Base-by-base conservation (phyloP, 35 echinoderm and acorn worm species). In the Diadema setosum region DNA sequence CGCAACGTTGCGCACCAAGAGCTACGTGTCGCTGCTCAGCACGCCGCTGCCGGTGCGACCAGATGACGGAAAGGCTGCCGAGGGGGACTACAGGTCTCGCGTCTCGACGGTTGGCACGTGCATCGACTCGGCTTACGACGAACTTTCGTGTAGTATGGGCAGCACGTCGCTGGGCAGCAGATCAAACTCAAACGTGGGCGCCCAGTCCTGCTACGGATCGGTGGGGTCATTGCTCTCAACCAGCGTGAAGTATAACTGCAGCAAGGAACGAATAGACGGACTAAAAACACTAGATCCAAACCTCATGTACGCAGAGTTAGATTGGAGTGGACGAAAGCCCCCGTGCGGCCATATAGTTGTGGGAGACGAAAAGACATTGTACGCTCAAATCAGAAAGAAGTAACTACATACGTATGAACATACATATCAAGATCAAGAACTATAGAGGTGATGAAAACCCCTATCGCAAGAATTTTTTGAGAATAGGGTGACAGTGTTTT, bases 321-420 rank as follows among this genome's bases (percentile, higher is more conserved):
- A 78, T n/a, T 78, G 73, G 73, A 78, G 73, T 44, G 73, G 40
- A 14, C 12, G 73, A 41, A 78, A 31, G 21, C 73, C 73, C 24
- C 73, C 73, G 14, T 41, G 73, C 37, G 73, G 73, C 8, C 29
- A 41, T 9, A 78, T 78, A 18, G 11, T 78, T 1, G 33, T 24
- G 24, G 40, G 73, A 14, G 73, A 78, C 36, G 73, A 78, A 36
- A 78, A 78, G 73, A 42, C 73, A 78, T 44, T 78, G 40, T 78
- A 78, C 37, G 73, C 73, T 35, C 33, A 78, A 36, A 78, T 78
- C 3, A 78, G 24, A 6, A 73, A 44, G 40, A 78, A 78, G 44
- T 78, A 20, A 78, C 44, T 7, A 33, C 63, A 1, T n/a, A n/a
- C n/a, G n/a, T n/a, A n/a, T n/a, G n/a, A n/a, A n/a, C n/a, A n/a